Evolutionary conservation across 30 jellyfish, hydroid and myxozoan genomes (phyloP), one percentile per base, ranked within the genome.

Genomic region (Hydra vulgaris): DNA sequence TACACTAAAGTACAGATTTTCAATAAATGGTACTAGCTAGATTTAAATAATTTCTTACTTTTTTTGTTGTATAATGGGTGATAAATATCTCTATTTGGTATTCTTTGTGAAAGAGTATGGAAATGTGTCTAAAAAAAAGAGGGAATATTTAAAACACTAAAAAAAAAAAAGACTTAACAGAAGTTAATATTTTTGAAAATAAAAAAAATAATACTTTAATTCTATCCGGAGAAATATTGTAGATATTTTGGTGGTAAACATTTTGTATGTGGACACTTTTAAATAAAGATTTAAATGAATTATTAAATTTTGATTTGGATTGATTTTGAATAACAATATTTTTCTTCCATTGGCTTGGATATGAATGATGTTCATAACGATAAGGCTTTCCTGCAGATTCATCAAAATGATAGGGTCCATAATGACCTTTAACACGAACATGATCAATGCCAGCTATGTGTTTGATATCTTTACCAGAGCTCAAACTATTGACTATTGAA

Each of bases 351-450:
- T 12, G 5, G 5, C 61, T 12, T 40, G 5, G 5, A 40, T 40
- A 40, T 40, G 61, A 12, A 40, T 40, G 12, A 12, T 40, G 61
- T 17, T 81, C 85, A 78, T 78, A 78, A 12, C 61, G 26, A 78
- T 78, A 78, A 15, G 85, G 85, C 23, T 78, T 66, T 24, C 81
- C 68, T 27, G 85, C 85, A 24, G 74, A 78, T 27, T 69, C 85
- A 78, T 69, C 74, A 24, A 24, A 78, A 27, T 66, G 53, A 53
- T 78, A 69, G 20, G 66, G 78, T 17, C 68, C 53, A 78, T 78
- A 61, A 78, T 78, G 73, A 17, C 85, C 85, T 61, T 78, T 27
- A 22, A 78, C 74, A 40, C 68, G 85, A 21, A 78, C 85, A 23
- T 78, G 26, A 54, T 78, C 85, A 61, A 24, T 66, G 7, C 85